Evolutionary conservation across 2,797 vertebrate species (phyloP).

Genomic region (Emydoidea blandingii): DNA sequence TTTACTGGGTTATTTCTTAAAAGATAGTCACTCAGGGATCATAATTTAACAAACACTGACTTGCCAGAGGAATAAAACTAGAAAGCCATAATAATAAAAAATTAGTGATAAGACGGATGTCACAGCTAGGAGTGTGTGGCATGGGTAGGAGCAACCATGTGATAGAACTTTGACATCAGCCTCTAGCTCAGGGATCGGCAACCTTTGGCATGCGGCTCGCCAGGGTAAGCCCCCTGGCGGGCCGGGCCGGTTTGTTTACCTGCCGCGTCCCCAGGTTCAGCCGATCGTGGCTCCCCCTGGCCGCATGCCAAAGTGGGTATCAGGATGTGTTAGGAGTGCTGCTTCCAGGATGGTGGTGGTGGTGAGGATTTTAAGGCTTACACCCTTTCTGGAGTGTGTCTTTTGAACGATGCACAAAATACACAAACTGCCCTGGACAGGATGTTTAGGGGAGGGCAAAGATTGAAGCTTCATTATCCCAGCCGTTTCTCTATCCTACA

Average conservation of each 20-base stretch:
- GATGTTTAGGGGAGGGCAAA: neutral
- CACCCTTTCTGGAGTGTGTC: neutral
- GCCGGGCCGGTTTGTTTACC: no score
- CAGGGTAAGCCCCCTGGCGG: no score
- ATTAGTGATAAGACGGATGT: neutral
- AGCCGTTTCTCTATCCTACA: slow-evolving; percentile 6
- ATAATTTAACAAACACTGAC: neutral
- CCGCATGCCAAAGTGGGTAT: neutral
- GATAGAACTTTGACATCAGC: neutral
- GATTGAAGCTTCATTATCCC: slow-evolving; percentile 19
- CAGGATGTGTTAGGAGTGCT: neutral
- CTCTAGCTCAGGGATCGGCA: neutral
- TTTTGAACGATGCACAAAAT: slow-evolving; percentile 22
- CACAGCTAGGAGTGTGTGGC: neutral
- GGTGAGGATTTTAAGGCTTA: slow-evolving; percentile 16
- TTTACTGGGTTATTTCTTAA: neutral
- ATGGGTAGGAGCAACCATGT: neutral
- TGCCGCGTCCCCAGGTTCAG: no score
- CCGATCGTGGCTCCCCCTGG: no score
- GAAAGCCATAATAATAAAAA: neutral
- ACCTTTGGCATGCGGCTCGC: no score
- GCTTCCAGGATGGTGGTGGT: neutral
- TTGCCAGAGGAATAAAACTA: neutral
- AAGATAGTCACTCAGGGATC: neutral
- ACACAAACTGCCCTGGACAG: neutral